Percentiles rank a stretch among this genome's conserved stretches.
phyloP scores from a whole-genome alignment of 2,888 invertebrate genomes.

The Drosophila mimica region DNA sequence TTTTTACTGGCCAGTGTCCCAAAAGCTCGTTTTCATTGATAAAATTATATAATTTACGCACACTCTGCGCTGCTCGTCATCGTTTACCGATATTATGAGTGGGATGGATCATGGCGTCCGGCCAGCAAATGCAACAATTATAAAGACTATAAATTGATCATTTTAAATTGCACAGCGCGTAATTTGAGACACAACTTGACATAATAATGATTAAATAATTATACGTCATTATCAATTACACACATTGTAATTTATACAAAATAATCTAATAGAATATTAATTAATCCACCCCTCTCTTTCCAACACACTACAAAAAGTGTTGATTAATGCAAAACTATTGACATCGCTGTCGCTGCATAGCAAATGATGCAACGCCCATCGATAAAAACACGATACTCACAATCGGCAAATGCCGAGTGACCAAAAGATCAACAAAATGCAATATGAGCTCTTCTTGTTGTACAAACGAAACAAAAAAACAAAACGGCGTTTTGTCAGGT shows the following conservation, averaged over 20 bases:
- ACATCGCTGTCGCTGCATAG: not conserved
- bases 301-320: not conserved
- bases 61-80: constrained; percentile 25
- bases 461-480: not conserved
- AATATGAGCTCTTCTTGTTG: constrained; percentile 21
- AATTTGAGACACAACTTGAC: not conserved
- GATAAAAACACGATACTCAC: constrained; percentile 19
- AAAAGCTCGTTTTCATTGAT: constrained; percentile 66
- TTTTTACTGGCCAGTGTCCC: constrained; percentile 44
- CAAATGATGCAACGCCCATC: not conserved
- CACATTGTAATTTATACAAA: not conserved
- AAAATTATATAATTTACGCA: constrained; percentile 49
- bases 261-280: not conserved
- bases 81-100: constrained; percentile 47
- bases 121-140: constrained; percentile 18
- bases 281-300: not conserved
- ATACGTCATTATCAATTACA: not conserved
- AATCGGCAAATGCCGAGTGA: constrained; percentile 2
- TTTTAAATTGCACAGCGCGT: not conserved
- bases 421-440: constrained; percentile 6
- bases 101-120: constrained; percentile 43
- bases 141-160: not conserved
- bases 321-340: not conserved
- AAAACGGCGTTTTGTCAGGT: constrained; percentile 42
- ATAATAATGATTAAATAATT: not conserved